phyloP scores from a whole-genome alignment of 2,888 invertebrate genomes.

The Melanargia galathea region DNA sequence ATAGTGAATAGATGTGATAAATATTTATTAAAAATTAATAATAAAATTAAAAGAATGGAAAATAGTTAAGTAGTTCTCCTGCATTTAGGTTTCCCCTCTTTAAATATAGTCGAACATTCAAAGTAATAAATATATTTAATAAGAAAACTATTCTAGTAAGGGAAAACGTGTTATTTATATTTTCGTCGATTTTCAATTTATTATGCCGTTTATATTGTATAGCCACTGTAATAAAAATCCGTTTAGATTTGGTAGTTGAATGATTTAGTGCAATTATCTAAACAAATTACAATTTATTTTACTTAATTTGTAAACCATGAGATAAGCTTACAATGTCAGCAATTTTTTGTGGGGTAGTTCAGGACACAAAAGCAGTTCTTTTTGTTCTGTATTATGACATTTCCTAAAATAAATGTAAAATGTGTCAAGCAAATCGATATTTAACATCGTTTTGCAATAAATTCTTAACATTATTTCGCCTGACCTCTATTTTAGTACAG shows the following conservation, averaged over 20 bases:
- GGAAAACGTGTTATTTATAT: constrained; percentile 51
- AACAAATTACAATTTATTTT: too few species aligned
- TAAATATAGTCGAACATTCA: constrained; percentile 55
- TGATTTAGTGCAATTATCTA: too few species aligned
- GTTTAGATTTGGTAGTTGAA: not conserved
- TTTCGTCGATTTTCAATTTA: constrained; percentile 54
- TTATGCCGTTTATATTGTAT: constrained; percentile 21
- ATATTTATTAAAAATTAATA: constrained; percentile 44
- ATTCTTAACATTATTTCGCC: too few species aligned
- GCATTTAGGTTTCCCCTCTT: constrained; percentile 69
- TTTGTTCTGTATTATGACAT: too few species aligned
- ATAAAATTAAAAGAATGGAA: constrained; percentile 60
- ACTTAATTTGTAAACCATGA: too few species aligned
- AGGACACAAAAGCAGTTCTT: too few species aligned
- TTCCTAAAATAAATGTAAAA: too few species aligned
- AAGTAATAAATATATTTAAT: constrained; percentile 46
- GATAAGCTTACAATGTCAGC: too few species aligned
- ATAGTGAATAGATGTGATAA: constrained; percentile 37
- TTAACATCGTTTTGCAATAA: not conserved
- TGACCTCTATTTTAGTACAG: not conserved
- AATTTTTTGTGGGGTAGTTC: too few species aligned
- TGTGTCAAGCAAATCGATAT: too few species aligned
- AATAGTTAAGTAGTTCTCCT: constrained; percentile 58
- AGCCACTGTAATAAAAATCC: constrained; percentile 31
- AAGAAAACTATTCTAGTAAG: constrained; percentile 55